Evolutionary conservation across 2,797 vertebrate species (phyloP).

Genomic region (Amblyopsis hoosieri): DNA sequence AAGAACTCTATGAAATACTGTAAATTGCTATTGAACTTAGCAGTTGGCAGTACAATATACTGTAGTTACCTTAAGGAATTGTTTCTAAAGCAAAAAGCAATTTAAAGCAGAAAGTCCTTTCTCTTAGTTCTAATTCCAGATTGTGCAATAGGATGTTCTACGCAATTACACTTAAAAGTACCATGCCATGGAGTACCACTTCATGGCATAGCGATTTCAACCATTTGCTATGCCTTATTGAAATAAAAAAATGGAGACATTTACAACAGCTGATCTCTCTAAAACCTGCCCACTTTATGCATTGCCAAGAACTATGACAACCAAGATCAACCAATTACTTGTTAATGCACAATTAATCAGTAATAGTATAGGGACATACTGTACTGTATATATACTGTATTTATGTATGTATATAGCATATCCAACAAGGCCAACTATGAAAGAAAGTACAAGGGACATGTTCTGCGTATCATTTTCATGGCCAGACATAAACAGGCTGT

Average conservation of each 20-base stretch:
- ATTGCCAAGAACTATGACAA: too few species aligned
- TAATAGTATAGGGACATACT: too few species aligned
- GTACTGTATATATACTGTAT: too few species aligned
- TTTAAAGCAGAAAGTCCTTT: slow-evolving; percentile 56
- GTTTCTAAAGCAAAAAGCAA: slow-evolving; percentile 67
- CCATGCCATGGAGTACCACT: slow-evolving; percentile 50
- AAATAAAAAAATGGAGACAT: slow-evolving; percentile 42
- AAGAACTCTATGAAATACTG: too few species aligned
- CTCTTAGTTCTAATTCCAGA: slow-evolving; percentile 64
- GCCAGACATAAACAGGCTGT: slow-evolving; percentile 36
- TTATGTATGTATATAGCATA: slow-evolving; percentile 10
- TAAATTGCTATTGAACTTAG: too few species aligned
- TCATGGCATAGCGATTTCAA: slow-evolving; percentile 41
- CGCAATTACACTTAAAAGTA: slow-evolving; percentile 68
- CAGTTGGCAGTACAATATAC: too few species aligned
- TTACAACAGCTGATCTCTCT: too few species aligned
- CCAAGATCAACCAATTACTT: too few species aligned
- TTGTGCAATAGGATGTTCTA: slow-evolving; percentile 60
- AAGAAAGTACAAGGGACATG: slow-evolving; percentile 14
- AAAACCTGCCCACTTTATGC: too few species aligned
- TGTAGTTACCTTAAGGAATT: slow-evolving; percentile 33
- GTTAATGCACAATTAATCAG: too few species aligned
- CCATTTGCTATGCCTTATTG: slow-evolving; percentile 57
- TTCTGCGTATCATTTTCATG: slow-evolving; percentile 43
- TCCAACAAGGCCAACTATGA: slow-evolving; percentile 34